A percentile compares a stretch with the other conserved stretches of the same genome.
phyloP scores from a whole-genome alignment of 1,140 invertebrate species.

The Temnothorax nylanderi region DNA sequence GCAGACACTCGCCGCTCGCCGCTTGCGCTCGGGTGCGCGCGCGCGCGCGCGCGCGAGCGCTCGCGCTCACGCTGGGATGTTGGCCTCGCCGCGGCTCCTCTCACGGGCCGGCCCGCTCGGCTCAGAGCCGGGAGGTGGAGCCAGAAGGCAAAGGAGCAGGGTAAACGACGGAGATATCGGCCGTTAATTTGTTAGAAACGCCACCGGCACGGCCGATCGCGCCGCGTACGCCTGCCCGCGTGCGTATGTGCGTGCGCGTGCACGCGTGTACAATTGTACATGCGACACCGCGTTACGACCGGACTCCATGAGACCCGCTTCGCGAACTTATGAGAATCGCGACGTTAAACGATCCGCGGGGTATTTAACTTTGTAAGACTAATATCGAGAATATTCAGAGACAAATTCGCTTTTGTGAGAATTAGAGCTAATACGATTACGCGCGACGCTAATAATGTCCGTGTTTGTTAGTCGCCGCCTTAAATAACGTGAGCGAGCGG shows the following conservation, averaged over 20 bases:
- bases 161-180: slow-evolving; percentile 70
- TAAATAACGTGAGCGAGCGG: slow-evolving; percentile 27
- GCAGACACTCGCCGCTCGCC: background rate
- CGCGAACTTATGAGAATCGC: background rate
- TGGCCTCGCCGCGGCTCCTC: slow-evolving; percentile 32
- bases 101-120: slow-evolving; percentile 32
- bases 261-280: background rate
- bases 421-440: background rate
- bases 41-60: background rate
- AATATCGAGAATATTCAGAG: background rate
- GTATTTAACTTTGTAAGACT: background rate
- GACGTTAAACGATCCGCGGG: background rate
- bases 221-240: background rate
- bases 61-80: slow-evolving; percentile 52
- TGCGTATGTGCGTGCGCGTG: background rate
- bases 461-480: background rate
- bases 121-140: slow-evolving; percentile 74
- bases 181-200: slow-evolving; percentile 84
- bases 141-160: slow-evolving; percentile 75
- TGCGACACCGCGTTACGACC: slow-evolving; percentile 14
- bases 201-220: slow-evolving; percentile 76
- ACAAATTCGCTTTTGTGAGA: background rate
- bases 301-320: background rate
- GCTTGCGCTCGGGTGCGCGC: background rate
- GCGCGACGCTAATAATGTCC: background rate